A percentile compares a stretch with the other conserved stretches of the same genome.
Conservation (phyloP, 2,113 vertebrate genomes). For the Aythya baeri region DNA sequence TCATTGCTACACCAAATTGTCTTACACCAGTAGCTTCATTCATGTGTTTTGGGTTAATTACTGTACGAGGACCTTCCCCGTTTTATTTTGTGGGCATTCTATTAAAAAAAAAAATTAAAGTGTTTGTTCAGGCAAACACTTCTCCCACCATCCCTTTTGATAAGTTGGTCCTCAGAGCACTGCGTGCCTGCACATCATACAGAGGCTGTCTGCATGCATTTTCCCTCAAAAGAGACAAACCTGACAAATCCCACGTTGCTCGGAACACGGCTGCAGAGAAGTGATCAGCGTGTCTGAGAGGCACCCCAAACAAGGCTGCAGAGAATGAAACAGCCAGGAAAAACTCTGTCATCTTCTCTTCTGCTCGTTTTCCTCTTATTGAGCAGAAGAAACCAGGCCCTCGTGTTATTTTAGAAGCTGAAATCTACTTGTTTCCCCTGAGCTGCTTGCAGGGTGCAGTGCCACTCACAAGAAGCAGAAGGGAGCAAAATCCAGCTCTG, state of each 20-base stretch:
- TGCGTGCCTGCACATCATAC: not conserved
- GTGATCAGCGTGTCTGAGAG: not conserved
- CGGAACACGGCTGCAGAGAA: not conserved
- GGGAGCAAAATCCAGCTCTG: not conserved
- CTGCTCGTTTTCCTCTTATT: not conserved
- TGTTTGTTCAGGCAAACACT: not conserved
- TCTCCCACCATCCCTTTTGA: not conserved
- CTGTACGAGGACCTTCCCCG: not conserved
- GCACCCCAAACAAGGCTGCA: not conserved
- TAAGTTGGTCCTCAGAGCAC: not conserved
- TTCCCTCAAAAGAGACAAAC: not conserved
- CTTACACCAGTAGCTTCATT: not conserved
- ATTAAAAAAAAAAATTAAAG: not conserved
- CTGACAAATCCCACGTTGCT: not conserved
- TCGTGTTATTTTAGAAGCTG: not conserved
- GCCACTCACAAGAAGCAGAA: not conserved
- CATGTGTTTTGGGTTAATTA: not conserved
- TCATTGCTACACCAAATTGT: not conserved
- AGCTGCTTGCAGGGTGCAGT: not conserved
- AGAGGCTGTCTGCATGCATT: rapidly evolving
- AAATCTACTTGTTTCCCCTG: not conserved
- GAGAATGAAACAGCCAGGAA: not conserved
- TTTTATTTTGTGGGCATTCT: not conserved
- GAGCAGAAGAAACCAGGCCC: not conserved
- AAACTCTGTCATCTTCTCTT: not conserved